These are phyloP conservation scores for Misgurnus mizolepis DNA, from an alignment of 2,113 vertebrate genomes.

Conservation along the genomic window DNA sequence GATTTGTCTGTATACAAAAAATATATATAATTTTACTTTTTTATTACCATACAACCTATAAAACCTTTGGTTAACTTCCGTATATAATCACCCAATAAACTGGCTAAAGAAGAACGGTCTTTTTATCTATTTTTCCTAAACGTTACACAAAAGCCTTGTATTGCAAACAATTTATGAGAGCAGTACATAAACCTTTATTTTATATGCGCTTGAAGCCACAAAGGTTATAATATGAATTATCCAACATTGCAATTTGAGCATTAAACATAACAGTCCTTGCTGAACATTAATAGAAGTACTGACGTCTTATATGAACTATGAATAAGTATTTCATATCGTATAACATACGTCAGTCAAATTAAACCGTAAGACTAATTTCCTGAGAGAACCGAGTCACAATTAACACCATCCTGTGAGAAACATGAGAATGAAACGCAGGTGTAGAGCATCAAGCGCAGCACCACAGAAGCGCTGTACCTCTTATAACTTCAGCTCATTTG, in stretches of 20 bases:
- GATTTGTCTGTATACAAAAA: too few relatives aligned
- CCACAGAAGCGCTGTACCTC: neutral
- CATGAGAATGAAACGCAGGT: constrained; percentile 1
- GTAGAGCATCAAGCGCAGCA: constrained; percentile 10
- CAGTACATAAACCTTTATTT: too few relatives aligned
- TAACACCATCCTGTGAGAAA: constrained; percentile 23
- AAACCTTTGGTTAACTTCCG: too few relatives aligned
- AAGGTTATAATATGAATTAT: neutral
- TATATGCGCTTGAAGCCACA: neutral
- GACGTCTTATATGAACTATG: neutral
- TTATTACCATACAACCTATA: too few relatives aligned
- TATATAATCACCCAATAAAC: too few relatives aligned
- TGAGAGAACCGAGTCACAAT: constrained; percentile 31
- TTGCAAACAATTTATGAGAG: too few relatives aligned
- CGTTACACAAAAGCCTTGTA: too few relatives aligned
- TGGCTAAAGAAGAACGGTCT: too few relatives aligned
- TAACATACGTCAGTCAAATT: constrained; percentile 7
- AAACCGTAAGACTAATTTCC: constrained; percentile 32
- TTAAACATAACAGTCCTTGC: neutral
- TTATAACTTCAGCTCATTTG: constrained; percentile 11
- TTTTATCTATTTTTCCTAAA: too few relatives aligned
- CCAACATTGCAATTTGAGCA: too few relatives aligned
- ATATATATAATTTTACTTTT: too few relatives aligned
- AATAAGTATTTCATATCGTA: neutral
- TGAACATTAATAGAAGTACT: neutral